These are phyloP conservation scores for Gambusia yucatana DNA, from an alignment of 2,797 vertebrate species.

Conservation along the genomic window DNA sequence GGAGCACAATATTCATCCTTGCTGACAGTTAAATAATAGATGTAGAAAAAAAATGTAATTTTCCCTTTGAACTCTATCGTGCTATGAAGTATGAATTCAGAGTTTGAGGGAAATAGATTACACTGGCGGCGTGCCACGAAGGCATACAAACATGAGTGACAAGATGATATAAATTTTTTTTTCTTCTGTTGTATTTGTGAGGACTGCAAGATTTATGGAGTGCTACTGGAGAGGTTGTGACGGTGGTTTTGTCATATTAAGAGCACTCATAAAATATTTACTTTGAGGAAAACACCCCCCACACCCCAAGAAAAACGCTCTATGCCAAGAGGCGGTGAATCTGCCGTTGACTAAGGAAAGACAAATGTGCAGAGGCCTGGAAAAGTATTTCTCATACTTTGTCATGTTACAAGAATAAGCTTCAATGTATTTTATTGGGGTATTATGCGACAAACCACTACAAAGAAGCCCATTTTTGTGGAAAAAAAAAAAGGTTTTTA, in stretches of 20 bases:
- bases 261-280: constrained; percentile 66
- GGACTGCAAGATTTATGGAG: constrained; percentile 62
- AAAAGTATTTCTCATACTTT: not conserved
- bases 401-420: not conserved
- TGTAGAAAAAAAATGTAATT: constrained; percentile 74
- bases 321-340: constrained; percentile 37
- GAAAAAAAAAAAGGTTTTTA: not conserved
- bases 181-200: constrained; percentile 54
- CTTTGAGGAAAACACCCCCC: constrained; percentile 51
- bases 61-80: constrained; percentile 71
- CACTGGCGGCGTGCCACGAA: constrained; percentile 46
- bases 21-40: constrained; percentile 82
- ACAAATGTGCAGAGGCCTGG: constrained; percentile 20
- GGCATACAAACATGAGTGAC: constrained; percentile 64
- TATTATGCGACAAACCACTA: not conserved
- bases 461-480: not conserved
- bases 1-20: constrained; percentile 71
- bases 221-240: constrained; percentile 48
- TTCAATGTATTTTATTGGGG: not conserved
- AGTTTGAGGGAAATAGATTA: constrained; percentile 69
- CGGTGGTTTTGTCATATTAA: constrained; percentile 63
- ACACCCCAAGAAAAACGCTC: constrained; percentile 7
- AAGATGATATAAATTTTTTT: constrained; percentile 63
- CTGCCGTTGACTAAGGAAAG: constrained; percentile 24
- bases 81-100: constrained; percentile 66